Percentiles rank a stretch among this genome's conserved stretches.
Evolutionary conservation across 1,140 invertebrate genomes (phyloP).

Genomic region (Sogatella furcifera): DNA sequence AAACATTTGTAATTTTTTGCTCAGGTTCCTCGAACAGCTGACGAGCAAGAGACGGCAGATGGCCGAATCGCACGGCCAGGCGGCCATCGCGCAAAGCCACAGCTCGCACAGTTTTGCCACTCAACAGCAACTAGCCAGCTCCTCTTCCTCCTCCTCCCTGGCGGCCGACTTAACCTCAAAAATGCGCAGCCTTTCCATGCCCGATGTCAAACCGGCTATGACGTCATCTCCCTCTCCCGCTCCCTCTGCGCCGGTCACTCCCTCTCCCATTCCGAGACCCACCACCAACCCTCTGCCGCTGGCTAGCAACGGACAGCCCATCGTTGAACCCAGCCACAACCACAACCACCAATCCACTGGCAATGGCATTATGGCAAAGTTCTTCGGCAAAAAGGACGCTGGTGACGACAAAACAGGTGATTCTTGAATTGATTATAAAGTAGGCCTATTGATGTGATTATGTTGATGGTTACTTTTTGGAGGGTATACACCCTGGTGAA

Average conservation of each 20-base stretch:
- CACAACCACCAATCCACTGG: neutral
- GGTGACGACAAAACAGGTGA: neutral
- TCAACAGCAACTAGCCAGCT: neutral
- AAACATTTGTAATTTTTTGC: conserved; percentile 4
- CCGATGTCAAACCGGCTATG: neutral
- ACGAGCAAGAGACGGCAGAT: conserved; percentile 57
- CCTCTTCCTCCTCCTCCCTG: too few relatives aligned
- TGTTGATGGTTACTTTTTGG: too few relatives aligned
- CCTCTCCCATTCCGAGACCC: conserved; percentile 22
- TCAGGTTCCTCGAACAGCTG: conserved; percentile 58
- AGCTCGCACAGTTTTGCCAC: too few relatives aligned
- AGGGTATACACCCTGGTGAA: too few relatives aligned
- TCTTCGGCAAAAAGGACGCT: conserved; percentile 30
- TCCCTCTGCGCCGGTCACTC: too few relatives aligned
- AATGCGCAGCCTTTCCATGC: conserved; percentile 5
- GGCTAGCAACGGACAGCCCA: neutral
- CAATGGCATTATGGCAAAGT: conserved; percentile 31
- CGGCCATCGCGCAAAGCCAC: too few relatives aligned
- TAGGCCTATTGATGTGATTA: too few relatives aligned
- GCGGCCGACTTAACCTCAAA: neutral
- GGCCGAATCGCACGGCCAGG: conserved; percentile 39
- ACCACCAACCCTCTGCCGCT: neutral
- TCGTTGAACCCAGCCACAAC: neutral
- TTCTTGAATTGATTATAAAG: too few relatives aligned
- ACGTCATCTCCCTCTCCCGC: neutral